phyloP scores from a whole-genome alignment of 1,140 invertebrate species.

The honey bee (Apis mellifera) region DNA sequence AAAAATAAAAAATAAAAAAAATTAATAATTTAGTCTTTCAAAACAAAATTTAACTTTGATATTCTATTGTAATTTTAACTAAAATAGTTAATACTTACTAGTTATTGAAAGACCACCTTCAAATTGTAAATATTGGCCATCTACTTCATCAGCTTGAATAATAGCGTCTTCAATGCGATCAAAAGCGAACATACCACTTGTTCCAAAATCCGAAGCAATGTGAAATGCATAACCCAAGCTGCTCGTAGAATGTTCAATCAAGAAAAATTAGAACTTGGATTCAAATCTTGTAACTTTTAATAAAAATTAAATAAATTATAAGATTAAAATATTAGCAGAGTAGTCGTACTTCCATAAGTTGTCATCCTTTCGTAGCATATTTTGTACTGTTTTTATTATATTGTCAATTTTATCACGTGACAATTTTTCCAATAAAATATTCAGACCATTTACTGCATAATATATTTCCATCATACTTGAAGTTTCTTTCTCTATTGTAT shows the following conservation, averaged over 20 bases:
- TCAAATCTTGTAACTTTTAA: not conserved
- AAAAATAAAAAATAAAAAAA: too few species aligned
- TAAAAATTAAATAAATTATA: not conserved
- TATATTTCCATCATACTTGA: conserved; percentile 79
- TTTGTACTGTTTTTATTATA: conserved; percentile 85
- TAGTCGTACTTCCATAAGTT: conserved; percentile 84
- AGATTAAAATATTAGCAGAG: conserved; percentile 9
- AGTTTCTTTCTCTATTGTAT: conserved; percentile 79
- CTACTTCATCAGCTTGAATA: conserved; percentile 97
- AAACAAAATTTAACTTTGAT: not conserved
- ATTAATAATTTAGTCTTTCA: not conserved
- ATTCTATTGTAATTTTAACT: not conserved
- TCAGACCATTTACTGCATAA: conserved; percentile 76
- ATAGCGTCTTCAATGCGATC: conserved; percentile 94
- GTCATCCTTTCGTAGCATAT: conserved; percentile 89
- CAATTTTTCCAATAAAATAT: conserved; percentile 75
- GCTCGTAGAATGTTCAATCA: conserved; percentile 34
- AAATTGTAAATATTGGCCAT: conserved; percentile 93
- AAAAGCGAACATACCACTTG: conserved; percentile 87
- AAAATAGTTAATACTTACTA: conserved; percentile 71
- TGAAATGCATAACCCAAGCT: conserved; percentile 93
- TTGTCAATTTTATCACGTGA: conserved; percentile 81
- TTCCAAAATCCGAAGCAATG: conserved; percentile 85
- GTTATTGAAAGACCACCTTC: conserved; percentile 91
- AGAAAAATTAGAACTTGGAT: conserved; percentile 33